These are phyloP conservation scores for Tangara arthus DNA, from an alignment of 2,797 vertebrate genomes.

Conservation along the genomic window DNA sequence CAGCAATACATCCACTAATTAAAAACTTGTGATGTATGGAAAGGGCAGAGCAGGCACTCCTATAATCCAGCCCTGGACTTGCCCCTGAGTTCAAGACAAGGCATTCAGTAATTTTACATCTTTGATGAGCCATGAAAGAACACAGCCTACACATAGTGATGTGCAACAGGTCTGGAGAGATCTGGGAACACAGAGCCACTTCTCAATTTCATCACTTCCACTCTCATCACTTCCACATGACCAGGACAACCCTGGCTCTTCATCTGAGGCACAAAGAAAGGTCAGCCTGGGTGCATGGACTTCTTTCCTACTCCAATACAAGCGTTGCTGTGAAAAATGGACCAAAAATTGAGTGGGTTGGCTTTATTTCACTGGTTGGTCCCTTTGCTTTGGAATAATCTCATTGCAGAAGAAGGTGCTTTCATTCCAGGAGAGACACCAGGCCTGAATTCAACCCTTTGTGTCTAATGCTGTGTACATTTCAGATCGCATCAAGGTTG, in stretches of 20 bases:
- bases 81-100: neutral
- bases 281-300: neutral
- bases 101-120: neutral
- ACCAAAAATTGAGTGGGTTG: neutral
- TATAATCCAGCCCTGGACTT: neutral
- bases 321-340: rapidly evolving
- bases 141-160: rapidly evolving
- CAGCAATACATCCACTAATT: neutral
- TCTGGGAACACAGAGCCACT: neutral
- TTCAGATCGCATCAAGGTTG: neutral
- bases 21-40: neutral
- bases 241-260: neutral
- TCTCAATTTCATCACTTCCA: neutral
- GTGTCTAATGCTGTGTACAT: neutral
- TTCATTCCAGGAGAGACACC: neutral
- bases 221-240: neutral
- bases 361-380: neutral
- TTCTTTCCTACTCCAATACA: rapidly evolving
- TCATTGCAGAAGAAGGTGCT: neutral
- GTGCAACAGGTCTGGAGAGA: neutral
- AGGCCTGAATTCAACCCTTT: neutral
- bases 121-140: neutral
- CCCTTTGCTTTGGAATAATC: neutral
- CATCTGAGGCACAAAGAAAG: neutral
- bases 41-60: neutral